phyloP scores from a whole-genome alignment of 2,888 invertebrate genomes.

The Drosophila villosipedis region DNA sequence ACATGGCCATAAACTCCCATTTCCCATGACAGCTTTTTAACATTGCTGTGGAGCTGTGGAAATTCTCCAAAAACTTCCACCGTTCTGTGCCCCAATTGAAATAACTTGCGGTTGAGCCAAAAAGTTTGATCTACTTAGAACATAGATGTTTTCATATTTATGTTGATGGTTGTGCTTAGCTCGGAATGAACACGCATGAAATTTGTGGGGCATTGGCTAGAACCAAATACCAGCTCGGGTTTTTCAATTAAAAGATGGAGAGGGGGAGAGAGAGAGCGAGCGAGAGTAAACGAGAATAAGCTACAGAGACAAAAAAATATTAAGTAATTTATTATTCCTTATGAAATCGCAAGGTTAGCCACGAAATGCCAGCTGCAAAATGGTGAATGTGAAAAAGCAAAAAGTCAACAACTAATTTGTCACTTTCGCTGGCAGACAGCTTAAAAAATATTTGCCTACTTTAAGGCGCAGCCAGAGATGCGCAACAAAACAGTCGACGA shows the following conservation, averaged over 20 bases:
- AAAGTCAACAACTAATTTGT: slow-evolving; percentile 51
- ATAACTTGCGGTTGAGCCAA: slow-evolving; percentile 47
- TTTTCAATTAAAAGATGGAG: slow-evolving; percentile 7
- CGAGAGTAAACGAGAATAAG: not conserved
- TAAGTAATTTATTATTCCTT: slow-evolving; percentile 53
- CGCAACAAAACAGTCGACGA: not conserved
- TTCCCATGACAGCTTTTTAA: too few species aligned
- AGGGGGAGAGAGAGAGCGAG: not conserved
- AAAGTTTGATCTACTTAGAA: slow-evolving; percentile 24
- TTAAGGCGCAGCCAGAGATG: slow-evolving; percentile 35
- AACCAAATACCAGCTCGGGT: slow-evolving; percentile 20
- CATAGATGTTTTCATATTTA: slow-evolving; percentile 13
- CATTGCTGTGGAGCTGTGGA: not conserved
- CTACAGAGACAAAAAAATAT: not conserved
- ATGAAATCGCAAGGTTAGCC: slow-evolving; percentile 44
- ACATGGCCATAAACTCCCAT: not conserved
- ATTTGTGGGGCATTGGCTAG: not conserved
- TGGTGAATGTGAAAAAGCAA: slow-evolving; percentile 31
- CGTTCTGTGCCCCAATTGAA: slow-evolving; percentile 35
- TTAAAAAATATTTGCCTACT: slow-evolving; percentile 34
- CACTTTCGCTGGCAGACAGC: slow-evolving; percentile 37
- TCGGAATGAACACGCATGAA: slow-evolving; percentile 36
- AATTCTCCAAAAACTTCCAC: slow-evolving; percentile 18
- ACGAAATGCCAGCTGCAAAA: slow-evolving; percentile 31
- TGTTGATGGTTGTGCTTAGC: slow-evolving; percentile 16